Base-by-base conservation (phyloP, 92 coral and sea anemone genomes). In the Phymanthus crucifer region DNA sequence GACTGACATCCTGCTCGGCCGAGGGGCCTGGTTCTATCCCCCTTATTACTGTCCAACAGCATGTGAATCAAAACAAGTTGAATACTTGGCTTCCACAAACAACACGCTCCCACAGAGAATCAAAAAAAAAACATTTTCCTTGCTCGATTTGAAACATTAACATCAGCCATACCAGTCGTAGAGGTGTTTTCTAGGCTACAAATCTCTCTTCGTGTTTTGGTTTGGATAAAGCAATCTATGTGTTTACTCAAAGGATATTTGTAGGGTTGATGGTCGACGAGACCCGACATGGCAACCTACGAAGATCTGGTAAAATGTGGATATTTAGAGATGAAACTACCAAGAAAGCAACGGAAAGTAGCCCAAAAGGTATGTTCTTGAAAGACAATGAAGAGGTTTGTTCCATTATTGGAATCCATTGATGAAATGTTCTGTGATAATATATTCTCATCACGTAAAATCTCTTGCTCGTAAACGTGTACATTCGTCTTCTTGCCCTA, bases 291-390 rank as follows among this genome's bases (percentile, higher is more conserved):
- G 94, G 94, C 97, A 31, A 90, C 87, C 70, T 93, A 90, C 79
- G 98, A 96, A 85, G 99, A 92, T 81, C 84, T 96, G 21, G 99
- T 96, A 32, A 96, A 96, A 78, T 96, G 99, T 84, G 99, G 99
- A 12, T 87, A 86, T 81, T 83, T 96, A 66, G 99, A 96, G 70
- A 83, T 96, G 92, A 96, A 96, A 68, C 84, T 96, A 40, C 99
- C 99, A n/a, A 89, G 99, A 67, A 93, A 93, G 77, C 98, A 93
- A 58, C 90, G 99, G 47, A 90, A 89, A 83, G 77, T 96, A 65
- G 71, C 95, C 37, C 97, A 96, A 43, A 96, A 96, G 93, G 86
- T 82, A 61, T 1, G 79, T 73, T 23, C 32, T 37, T 35, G 14
- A 27, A 33, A 66, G 31, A 27, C 8, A 3, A 67, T 40, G 75